Base-by-base conservation (phyloP, 2,113 vertebrate species). In the Apeltes quadracus region DNA sequence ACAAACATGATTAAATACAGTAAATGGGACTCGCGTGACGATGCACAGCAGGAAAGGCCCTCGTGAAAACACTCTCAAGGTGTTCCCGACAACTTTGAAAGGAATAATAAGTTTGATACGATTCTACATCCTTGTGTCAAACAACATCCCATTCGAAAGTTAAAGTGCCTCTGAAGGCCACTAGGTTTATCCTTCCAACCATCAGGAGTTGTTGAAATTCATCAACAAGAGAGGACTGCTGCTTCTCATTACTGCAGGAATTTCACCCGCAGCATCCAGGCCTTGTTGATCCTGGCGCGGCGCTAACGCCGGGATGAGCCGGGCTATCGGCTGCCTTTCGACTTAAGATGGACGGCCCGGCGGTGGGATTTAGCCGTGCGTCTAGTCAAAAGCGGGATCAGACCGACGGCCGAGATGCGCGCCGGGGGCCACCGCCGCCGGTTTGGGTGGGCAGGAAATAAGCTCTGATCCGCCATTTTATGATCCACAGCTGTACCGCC, bases 371-470 rank as follows among this genome's bases (percentile, higher is more conserved):
- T 87, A 72, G 25, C 18, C 22, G 67, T 29, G 74, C 81, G 85
- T 89, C 78, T 58, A 51, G 61, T 72, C 62, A 64, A 87, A 79
- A 78, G 66, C 64, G 63, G 84, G 87, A 84, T 90, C 65, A 88
- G 80, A 63, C 61, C 41, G 62, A 63, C 57, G 78, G 75, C 73
- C 50, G 44, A 79, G 78, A 75, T 56, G 53, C 56, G 38, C 23
- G 34, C 58, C 25, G 55, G 32, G 59, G 32, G 29, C 32, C 32
- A 34, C 50, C 57, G 71, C 63, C 38, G 34, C 65, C 55, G 59
- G 74, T 87, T 82, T 89, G 86, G 84, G 89, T 90, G 88, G 88
- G 81, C 88, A 84, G 88, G 87, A 89, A 90, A 92, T 88, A 75
- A 88, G 72, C 73, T 61, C 67, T 77, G 71, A 89, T 84, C 90